These are phyloP conservation scores for Leuctra nigra DNA, from an alignment of 2,888 invertebrate genomes.

Conservation along the genomic window DNA sequence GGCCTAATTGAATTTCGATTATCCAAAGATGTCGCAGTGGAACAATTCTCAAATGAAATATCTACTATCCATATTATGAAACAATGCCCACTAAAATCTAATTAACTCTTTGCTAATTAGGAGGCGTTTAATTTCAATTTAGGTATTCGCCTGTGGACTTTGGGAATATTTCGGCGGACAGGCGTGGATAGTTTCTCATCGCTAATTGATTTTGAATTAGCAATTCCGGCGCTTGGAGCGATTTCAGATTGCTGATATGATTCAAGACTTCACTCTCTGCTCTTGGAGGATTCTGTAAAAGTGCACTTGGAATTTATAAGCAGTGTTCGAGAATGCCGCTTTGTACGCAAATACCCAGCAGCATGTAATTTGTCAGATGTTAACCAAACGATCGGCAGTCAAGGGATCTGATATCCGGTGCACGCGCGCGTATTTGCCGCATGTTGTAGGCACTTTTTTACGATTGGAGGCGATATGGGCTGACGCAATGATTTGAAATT, in stretches of 20 bases:
- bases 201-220: conserved; percentile 22
- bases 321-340: too few species aligned
- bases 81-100: conserved; percentile 22
- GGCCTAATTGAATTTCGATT: conserved; percentile 42
- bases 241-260: not conserved
- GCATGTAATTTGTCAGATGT: too few species aligned
- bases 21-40: conserved; percentile 35
- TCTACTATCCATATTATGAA: conserved; percentile 25
- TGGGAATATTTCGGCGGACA: not conserved
- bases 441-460: too few species aligned
- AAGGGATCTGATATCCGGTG: too few species aligned
- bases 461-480: too few species aligned
- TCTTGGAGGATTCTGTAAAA: too few species aligned
- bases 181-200: not conserved
- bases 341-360: too few species aligned
- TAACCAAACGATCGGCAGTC: too few species aligned
- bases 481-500: too few species aligned
- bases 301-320: too few species aligned
- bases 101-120: conserved; percentile 13
- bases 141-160: not conserved
- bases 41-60: conserved; percentile 21
- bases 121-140: conserved; percentile 4
- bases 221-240: not conserved
- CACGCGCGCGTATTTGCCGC: too few species aligned
- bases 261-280: not conserved